Evolutionary conservation across 1,140 invertebrate species (phyloP).

Genomic region (Seison nebaliae): DNA sequence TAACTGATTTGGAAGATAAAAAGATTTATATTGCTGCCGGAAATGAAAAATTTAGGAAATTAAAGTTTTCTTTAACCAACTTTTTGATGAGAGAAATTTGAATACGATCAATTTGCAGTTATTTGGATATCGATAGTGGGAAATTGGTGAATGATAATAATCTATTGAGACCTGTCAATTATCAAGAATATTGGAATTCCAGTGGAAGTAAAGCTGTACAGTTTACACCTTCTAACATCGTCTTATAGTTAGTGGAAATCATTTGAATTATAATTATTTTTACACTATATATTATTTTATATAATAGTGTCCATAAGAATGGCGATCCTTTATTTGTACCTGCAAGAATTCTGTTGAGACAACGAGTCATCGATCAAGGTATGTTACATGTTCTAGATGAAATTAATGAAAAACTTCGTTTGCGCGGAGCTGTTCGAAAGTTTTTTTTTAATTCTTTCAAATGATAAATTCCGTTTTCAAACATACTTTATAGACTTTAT

Average conservation of each 20-base stretch:
- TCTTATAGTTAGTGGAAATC: slow-evolving; percentile 1
- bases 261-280: neutral
- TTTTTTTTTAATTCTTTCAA: neutral
- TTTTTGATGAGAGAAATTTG: neutral
- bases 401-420: slow-evolving; percentile 7
- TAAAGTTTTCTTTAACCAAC: neutral
- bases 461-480: neutral
- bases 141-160: neutral
- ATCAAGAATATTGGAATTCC: neutral
- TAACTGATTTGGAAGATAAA: slow-evolving; percentile 9
- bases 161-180: neutral
- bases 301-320: slow-evolving; percentile 6
- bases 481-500: slow-evolving; percentile 1
- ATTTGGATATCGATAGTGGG: slow-evolving; percentile 10
- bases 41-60: slow-evolving; percentile 1
- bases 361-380: slow-evolving; percentile 5
- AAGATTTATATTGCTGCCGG: slow-evolving; percentile 11
- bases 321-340: slow-evolving; percentile 7
- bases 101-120: neutral
- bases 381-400: slow-evolving; percentile 8
- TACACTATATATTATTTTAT: neutral
- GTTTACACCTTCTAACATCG: slow-evolving; percentile 4
- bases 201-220: neutral
- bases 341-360: slow-evolving; percentile 2
- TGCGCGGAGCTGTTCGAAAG: slow-evolving; percentile 10